phyloP scores from a whole-genome alignment of 2,113 vertebrate genomes.

The Bos indicus region DNA sequence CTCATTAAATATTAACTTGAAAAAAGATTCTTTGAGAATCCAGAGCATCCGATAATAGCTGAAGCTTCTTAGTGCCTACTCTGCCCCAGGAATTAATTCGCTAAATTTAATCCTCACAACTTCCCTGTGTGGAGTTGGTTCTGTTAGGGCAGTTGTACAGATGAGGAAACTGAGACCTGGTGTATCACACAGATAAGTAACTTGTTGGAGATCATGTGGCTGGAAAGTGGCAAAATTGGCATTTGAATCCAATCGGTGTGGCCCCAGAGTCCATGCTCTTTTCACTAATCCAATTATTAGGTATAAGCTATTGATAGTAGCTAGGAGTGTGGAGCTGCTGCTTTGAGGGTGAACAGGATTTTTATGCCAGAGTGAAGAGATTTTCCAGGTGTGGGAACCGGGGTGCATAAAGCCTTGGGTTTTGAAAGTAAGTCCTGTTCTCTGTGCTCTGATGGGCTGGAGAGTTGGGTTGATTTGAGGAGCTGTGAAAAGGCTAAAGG shows the following conservation, averaged over 20 bases:
- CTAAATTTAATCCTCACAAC: not conserved
- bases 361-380: not conserved
- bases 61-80: not conserved
- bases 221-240: not conserved
- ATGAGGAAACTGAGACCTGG: not conserved
- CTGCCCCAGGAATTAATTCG: not conserved
- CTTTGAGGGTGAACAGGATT: not conserved
- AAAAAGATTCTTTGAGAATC: not conserved
- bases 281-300: not conserved
- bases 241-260: not conserved
- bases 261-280: not conserved
- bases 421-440: not conserved
- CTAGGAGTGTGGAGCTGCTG: not conserved
- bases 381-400: not conserved
- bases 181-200: not conserved
- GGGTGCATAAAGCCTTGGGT: not conserved
- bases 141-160: not conserved
- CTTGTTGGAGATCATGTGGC: not conserved
- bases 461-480: not conserved
- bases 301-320: not conserved
- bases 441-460: not conserved
- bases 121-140: not conserved
- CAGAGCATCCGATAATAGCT: not conserved
- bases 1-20: not conserved
- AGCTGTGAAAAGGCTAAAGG: not conserved